A percentile compares a stretch with the other conserved stretches of the same genome.
phyloP scores from a whole-genome alignment of 2,113 vertebrate species.

The Coreoperca whiteheadi region DNA sequence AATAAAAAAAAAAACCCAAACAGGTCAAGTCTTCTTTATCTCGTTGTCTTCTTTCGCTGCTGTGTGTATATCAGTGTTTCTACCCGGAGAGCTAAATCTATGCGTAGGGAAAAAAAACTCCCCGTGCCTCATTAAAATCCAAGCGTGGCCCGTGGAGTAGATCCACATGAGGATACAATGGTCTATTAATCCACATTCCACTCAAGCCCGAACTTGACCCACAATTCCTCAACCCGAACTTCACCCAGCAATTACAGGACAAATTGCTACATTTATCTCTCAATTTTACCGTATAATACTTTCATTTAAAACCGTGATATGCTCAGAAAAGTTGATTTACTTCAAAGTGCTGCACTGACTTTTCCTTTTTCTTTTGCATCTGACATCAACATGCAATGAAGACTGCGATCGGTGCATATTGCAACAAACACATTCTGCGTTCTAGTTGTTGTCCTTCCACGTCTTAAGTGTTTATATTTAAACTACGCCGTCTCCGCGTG shows the following conservation, averaged over 20 bases:
- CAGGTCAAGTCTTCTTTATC: slow-evolving; percentile 42
- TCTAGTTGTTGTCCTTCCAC: slow-evolving; percentile 3
- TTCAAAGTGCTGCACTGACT: neutral
- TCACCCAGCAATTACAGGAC: slow-evolving; percentile 69
- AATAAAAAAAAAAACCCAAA: slow-evolving; percentile 20
- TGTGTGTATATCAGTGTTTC: slow-evolving; percentile 35
- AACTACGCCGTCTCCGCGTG: slow-evolving; percentile 32
- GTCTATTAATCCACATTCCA: slow-evolving; percentile 77
- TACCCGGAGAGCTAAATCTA: slow-evolving; percentile 47
- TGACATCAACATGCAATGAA: neutral
- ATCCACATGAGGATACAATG: slow-evolving; percentile 64
- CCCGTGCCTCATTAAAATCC: slow-evolving; percentile 75
- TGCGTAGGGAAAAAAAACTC: slow-evolving; percentile 18
- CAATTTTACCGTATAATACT: slow-evolving; percentile 48
- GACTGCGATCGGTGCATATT: slow-evolving; percentile 10
- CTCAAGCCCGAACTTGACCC: slow-evolving; percentile 50
- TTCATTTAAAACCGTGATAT: slow-evolving; percentile 38
- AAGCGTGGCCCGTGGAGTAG: slow-evolving; percentile 57
- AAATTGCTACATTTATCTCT: slow-evolving; percentile 78
- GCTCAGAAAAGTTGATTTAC: slow-evolving; percentile 17
- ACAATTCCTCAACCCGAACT: slow-evolving; percentile 59
- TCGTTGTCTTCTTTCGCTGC: slow-evolving; percentile 27
- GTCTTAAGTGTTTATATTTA: neutral
- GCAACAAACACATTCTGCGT: neutral
- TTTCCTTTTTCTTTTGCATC: neutral